Conservation (phyloP, 2,113 vertebrate species). For the Zosterops borbonicus region DNA sequence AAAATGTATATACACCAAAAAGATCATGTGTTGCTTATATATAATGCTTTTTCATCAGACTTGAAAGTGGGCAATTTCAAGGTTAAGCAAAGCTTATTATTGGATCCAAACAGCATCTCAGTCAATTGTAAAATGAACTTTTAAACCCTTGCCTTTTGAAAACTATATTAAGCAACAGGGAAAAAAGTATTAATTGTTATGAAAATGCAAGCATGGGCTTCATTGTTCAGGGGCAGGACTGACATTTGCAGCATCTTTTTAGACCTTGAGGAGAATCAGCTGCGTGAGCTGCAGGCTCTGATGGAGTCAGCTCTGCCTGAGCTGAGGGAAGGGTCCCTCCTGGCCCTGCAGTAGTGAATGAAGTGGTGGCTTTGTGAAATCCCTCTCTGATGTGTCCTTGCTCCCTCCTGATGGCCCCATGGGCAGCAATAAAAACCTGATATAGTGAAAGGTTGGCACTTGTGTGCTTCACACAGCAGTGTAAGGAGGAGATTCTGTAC, state of each 20-base stretch:
- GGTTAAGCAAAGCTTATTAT: background rate
- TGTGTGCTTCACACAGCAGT: fast-evolving
- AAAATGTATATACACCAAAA: background rate
- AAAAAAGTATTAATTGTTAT: background rate
- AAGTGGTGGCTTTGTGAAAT: background rate
- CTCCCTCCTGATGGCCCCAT: background rate
- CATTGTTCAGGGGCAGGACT: background rate
- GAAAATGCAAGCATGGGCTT: background rate
- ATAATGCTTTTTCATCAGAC: background rate
- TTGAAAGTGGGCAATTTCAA: background rate
- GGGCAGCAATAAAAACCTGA: background rate
- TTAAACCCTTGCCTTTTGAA: slow-evolving; percentile 13
- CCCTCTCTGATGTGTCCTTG: too few relatives aligned
- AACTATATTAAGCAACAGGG: background rate
- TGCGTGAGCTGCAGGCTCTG: background rate
- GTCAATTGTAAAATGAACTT: slow-evolving; percentile 13
- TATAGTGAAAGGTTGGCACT: fast-evolving
- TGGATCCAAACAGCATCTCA: background rate
- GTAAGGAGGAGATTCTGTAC: fast-evolving
- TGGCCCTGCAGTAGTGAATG: background rate
- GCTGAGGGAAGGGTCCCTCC: background rate
- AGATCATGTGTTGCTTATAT: background rate
- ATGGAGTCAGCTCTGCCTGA: background rate
- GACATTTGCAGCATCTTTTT: background rate
- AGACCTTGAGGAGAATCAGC: background rate